These are phyloP conservation scores for Tetrao urogallus DNA, from an alignment of 2,113 vertebrate genomes.

Conservation along the genomic window DNA sequence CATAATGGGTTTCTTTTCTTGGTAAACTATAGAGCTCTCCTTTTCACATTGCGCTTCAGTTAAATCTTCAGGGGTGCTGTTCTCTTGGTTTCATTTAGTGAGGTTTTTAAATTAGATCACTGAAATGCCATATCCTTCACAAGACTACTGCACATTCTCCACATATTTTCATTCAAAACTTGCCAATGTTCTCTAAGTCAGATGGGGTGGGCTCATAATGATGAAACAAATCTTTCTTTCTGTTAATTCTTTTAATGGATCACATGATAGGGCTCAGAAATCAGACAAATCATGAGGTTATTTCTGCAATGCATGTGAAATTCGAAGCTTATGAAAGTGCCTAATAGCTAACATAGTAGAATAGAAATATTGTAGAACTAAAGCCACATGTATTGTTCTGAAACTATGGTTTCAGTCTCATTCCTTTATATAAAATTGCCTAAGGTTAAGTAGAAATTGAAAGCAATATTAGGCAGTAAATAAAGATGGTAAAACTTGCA, in stretches of 20 bases:
- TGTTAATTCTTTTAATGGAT: not conserved
- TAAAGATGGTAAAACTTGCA: not conserved
- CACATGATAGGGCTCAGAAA: not conserved
- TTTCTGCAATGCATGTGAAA: not conserved
- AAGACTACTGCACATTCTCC: not conserved
- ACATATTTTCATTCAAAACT: not conserved
- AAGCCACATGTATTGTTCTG: not conserved
- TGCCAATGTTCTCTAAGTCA: not conserved
- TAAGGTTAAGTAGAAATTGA: not conserved
- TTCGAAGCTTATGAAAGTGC: not conserved
- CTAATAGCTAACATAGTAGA: not conserved
- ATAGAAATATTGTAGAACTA: not conserved
- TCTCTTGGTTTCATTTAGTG: not conserved
- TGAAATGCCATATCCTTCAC: not conserved
- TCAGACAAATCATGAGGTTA: not conserved
- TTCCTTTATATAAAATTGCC: not conserved
- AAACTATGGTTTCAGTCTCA: not conserved
- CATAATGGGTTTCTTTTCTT: slow-evolving; percentile 2
- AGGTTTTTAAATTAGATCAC: not conserved
- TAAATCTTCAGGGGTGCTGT: not conserved
- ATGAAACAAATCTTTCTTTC: not conserved
- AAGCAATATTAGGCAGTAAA: not conserved
- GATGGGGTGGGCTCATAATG: not conserved
- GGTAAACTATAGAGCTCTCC: not conserved
- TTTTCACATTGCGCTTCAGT: not conserved